Evolutionary conservation across 2,888 invertebrate species (phyloP), one percentile per base, ranked within the genome.

Genomic region (Nephrotoma appendiculata): DNA sequence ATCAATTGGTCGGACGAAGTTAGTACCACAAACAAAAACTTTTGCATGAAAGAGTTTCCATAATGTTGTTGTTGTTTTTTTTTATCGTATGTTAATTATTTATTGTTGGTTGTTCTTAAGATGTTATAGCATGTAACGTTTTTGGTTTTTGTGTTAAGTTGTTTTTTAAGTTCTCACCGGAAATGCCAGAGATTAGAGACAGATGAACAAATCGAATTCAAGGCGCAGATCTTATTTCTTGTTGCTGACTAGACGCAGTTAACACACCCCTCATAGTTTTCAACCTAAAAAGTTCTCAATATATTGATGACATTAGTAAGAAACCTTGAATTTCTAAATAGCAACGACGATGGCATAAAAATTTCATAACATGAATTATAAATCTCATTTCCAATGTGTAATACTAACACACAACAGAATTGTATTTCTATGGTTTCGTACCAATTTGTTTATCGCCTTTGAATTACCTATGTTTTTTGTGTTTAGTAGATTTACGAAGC

Each of bases 1-100:
- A 96, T 93, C 96, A 96, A 92, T 93, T 96, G 90, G 93, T 96
- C 96, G 94, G 94, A 94, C 94, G 92, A 94, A 90, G 88, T 88
- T 88, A 88, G 86, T 87, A 87, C 88, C n/a, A 83, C 83, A 83
- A 83, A 41, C 31, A 5, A n/a, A 84, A 84, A 43, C 84, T 71
- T 71, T 71, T 84, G 84, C 85, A 86, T 87, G 48, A 83, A 41
- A 41, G 83, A 57, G 86, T 86, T 83, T 42, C n/a, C 83, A 48
- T 86, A 84, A 84, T 87, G 45, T 44, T 52, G 84, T 87, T 52
- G 12, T 44, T 85, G 71, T 85, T 45, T 86, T 87, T 86, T 87
- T 71, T 71, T 1, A 31, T 71, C 31, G 7, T 71, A 71, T 71
- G 71, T 71, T 71, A 71, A 71, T 71, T 71, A 9, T 7, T 71